A percentile compares a stretch with the other conserved stretches of the same genome.
Conservation (phyloP, 2,888 invertebrate genomes). For the Netelia melanura region DNA sequence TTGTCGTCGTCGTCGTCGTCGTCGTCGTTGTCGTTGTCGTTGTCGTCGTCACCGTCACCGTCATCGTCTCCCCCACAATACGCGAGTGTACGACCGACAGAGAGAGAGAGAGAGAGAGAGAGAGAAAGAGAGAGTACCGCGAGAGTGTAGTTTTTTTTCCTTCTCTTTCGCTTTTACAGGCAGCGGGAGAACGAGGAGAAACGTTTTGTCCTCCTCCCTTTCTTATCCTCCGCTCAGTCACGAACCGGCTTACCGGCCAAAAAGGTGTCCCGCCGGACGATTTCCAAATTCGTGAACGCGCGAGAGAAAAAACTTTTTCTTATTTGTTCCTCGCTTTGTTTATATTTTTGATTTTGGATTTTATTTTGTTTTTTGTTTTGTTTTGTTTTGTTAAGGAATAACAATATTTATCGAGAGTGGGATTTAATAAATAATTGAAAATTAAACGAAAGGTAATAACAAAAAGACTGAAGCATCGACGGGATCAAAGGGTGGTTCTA, state of each 20-base stretch:
- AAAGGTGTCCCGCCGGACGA: slow-evolving; percentile 14
- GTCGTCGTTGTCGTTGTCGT: too few species aligned
- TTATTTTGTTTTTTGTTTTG: neutral
- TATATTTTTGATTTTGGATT: neutral
- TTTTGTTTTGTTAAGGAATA: neutral
- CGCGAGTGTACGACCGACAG: slow-evolving; percentile 18
- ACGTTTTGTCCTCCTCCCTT: slow-evolving; percentile 29
- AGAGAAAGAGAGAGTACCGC: slow-evolving; percentile 42
- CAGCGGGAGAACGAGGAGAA: slow-evolving; percentile 20
- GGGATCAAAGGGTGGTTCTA: too few species aligned
- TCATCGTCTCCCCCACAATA: slow-evolving; percentile 2
- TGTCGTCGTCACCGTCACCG: too few species aligned
- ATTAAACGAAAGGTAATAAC: neutral
- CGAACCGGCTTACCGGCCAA: slow-evolving; percentile 57
- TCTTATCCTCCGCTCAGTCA: slow-evolving; percentile 43
- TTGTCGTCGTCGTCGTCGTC: too few species aligned
- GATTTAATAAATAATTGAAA: neutral
- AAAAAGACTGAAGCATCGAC: too few species aligned
- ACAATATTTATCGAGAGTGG: neutral
- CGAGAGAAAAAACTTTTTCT: neutral
- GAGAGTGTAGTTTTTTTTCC: slow-evolving; percentile 23
- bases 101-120: slow-evolving; percentile 41
- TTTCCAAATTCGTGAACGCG: neutral
- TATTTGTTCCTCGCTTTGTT: neutral
- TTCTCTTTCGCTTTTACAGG: neutral